A percentile compares a stretch with the other conserved stretches of the same genome.
phyloP scores from a whole-genome alignment of 2,888 invertebrate species.

The Nyleta sp. region DNA sequence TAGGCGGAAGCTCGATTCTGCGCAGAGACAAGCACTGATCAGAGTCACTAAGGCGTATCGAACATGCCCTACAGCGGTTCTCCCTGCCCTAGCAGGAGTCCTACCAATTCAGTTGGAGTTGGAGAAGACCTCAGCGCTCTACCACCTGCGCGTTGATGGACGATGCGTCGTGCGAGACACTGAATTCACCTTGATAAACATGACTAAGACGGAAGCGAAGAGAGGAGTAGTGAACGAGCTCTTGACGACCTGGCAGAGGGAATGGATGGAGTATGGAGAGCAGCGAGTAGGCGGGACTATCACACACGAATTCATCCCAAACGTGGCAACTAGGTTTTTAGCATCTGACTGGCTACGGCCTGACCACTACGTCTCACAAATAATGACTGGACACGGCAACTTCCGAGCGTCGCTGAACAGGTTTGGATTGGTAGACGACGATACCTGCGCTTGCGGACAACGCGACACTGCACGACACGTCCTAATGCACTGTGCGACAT shows the following conservation, averaged over 20 bases:
- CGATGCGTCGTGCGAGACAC: too few species aligned
- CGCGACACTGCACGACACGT: constrained; percentile 18
- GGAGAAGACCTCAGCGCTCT: background rate
- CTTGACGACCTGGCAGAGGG: constrained; percentile 10
- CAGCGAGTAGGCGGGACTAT: background rate
- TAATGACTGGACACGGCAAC: constrained; percentile 51
- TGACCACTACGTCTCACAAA: constrained; percentile 23
- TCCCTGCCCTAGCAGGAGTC: background rate
- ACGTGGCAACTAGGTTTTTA: background rate
- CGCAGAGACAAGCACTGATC: constrained; percentile 24
- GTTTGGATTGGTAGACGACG: background rate
- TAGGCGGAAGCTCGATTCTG: background rate
- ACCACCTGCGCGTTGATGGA: background rate
- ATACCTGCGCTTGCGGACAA: constrained; percentile 22
- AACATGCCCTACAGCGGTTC: background rate
- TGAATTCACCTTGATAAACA: too few species aligned
- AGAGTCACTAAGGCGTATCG: background rate
- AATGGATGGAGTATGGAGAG: constrained; percentile 22
- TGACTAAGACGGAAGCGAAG: too few species aligned
- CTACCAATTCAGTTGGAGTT: background rate
- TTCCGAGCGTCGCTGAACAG: constrained; percentile 20
- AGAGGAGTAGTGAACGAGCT: background rate
- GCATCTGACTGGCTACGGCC: background rate
- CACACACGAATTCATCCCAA: constrained; percentile 29
- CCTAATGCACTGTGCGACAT: constrained; percentile 4